A percentile compares a stretch with the other conserved stretches of the same genome.
phyloP scores from a whole-genome alignment of 2,113 vertebrate species.

The Phainopepla nitens region DNA sequence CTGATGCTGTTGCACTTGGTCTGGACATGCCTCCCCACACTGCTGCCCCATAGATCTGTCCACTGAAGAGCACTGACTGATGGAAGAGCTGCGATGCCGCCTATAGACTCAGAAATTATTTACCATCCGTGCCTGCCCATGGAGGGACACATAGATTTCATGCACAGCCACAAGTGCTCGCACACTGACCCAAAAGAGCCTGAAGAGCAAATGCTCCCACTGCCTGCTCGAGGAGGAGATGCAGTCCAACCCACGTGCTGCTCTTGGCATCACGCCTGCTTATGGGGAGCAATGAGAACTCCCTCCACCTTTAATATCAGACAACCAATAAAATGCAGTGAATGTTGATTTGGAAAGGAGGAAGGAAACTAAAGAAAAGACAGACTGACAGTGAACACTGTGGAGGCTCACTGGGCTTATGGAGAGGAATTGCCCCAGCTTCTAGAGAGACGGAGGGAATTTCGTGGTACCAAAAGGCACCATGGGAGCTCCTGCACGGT shows the following conservation, averaged over 20 bases:
- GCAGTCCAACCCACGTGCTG: neutral
- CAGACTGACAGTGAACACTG: neutral
- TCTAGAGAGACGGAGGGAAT: constrained; percentile 37
- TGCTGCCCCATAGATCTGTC: neutral
- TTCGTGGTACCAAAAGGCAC: neutral
- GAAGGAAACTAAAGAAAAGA: neutral
- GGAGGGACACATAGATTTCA: neutral
- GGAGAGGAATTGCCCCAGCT: neutral
- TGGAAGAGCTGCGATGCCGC: neutral
- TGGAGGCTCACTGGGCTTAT: neutral
- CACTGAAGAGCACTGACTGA: neutral
- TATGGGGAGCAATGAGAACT: neutral
- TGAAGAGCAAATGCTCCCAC: neutral
- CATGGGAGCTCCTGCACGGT: neutral
- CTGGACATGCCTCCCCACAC: neutral
- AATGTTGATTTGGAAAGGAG: neutral
- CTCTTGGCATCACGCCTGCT: neutral
- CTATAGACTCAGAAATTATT: neutral
- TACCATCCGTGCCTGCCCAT: neutral
- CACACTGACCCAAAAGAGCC: neutral
- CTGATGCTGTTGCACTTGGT: neutral
- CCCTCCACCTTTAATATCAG: neutral
- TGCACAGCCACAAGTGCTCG: rapidly evolving
- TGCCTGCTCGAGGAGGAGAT: neutral
- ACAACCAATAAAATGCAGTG: neutral